Percentiles rank a stretch among this genome's conserved stretches.
Evolutionary conservation across 2,888 invertebrate species (phyloP).

Genomic region (Cephus pygmeus): DNA sequence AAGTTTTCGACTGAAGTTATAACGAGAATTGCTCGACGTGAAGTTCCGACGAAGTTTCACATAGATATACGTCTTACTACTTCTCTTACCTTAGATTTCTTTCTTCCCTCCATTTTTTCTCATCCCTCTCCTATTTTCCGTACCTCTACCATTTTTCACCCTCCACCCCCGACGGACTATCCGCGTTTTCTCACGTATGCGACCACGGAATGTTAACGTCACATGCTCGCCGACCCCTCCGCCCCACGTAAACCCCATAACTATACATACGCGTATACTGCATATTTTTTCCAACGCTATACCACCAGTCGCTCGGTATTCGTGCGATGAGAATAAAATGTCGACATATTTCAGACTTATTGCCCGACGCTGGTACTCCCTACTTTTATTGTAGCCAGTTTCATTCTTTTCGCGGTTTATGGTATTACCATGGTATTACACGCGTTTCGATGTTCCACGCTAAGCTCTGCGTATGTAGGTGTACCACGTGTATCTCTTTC

Average conservation of each 20-base stretch:
- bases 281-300: constrained; percentile 32
- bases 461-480: no score
- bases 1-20: constrained; percentile 51
- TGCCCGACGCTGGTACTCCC: constrained; percentile 24
- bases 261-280: constrained; percentile 20
- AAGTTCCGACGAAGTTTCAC: constrained; percentile 45
- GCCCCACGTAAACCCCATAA: constrained; percentile 32
- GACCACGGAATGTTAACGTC: constrained; percentile 4
- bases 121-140: constrained; percentile 4
- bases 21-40: constrained; percentile 56
- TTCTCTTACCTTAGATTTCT: constrained; percentile 20
- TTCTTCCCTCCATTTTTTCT: constrained; percentile 12
- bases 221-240: constrained; percentile 21
- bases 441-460: constrained; percentile 27
- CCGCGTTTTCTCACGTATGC: no score
- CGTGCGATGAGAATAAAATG: constrained; percentile 46
- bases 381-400: constrained; percentile 52
- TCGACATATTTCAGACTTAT: constrained; percentile 57
- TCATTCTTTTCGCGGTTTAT: constrained; percentile 50
- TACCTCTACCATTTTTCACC: constrained; percentile 8
- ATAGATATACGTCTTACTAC: constrained; percentile 2
- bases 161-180: constrained; percentile 20
- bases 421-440: constrained; percentile 45
- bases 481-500: no score
- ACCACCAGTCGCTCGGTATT: constrained; percentile 30